These are phyloP conservation scores for Leucoptera coffeella DNA, from an alignment of 2,888 invertebrate species.

Conservation along the genomic window DNA sequence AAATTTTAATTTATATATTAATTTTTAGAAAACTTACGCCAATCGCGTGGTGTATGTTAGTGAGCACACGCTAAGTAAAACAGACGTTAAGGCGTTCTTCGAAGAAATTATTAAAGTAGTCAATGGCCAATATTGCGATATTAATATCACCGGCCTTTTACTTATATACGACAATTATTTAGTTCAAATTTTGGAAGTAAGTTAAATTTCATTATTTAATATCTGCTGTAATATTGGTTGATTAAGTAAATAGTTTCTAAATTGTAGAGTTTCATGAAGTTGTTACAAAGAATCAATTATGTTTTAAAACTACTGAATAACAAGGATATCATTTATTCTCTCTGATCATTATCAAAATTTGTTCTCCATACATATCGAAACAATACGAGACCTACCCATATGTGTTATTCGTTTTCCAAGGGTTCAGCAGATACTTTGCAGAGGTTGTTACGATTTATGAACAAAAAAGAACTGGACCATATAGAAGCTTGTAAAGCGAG, in stretches of 20 bases:
- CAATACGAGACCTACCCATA: too few species aligned
- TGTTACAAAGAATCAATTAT: too few species aligned
- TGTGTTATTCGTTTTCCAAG: slow-evolving; percentile 10
- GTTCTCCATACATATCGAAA: not conserved
- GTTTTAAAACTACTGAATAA: too few species aligned
- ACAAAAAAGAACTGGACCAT: slow-evolving; percentile 20
- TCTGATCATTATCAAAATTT: not conserved
- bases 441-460: slow-evolving; percentile 29
- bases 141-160: slow-evolving; percentile 32
- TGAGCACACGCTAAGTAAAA: slow-evolving; percentile 24
- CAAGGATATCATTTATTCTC: too few species aligned
- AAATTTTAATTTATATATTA: not conserved
- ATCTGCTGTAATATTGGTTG: too few species aligned
- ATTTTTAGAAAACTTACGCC: slow-evolving; percentile 34
- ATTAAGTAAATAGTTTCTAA: too few species aligned
- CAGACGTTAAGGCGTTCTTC: slow-evolving; percentile 23
- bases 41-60: slow-evolving; percentile 40
- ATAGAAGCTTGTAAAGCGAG: slow-evolving; percentile 14
- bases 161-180: slow-evolving; percentile 44
- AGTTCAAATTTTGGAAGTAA: slow-evolving; percentile 46
- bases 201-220: too few species aligned
- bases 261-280: too few species aligned
- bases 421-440: slow-evolving; percentile 44
- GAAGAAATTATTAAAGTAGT: slow-evolving; percentile 18
- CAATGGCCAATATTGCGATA: slow-evolving; percentile 33